phyloP scores from a whole-genome alignment of 2,797 vertebrate genomes.

The Masticophis lateralis region DNA sequence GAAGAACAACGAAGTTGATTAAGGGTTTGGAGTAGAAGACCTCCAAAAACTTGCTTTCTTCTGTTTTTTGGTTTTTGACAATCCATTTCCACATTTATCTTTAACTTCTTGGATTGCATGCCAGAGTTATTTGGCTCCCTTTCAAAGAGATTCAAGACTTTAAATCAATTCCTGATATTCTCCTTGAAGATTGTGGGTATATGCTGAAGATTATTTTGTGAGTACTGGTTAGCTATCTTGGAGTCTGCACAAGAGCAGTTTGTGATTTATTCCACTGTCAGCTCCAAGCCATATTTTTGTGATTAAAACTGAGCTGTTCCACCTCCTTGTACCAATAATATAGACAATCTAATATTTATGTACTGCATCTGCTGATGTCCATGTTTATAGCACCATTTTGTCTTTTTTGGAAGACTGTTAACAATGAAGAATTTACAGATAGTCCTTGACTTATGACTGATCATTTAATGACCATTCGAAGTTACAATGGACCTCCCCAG shows the following conservation, averaged over 20 bases:
- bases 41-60: neutral
- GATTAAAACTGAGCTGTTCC: neutral
- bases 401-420: neutral
- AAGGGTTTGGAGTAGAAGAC: too few relatives aligned
- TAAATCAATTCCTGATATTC: neutral
- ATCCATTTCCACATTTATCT: neutral
- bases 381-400: neutral
- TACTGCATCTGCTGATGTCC: neutral
- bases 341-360: neutral
- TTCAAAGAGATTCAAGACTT: neutral
- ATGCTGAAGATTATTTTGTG: neutral
- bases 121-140: neutral
- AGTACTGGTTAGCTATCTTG: neutral
- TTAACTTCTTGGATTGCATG: neutral
- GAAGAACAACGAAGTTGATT: neutral
- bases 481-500: neutral
- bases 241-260: neutral
- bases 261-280: neutral
- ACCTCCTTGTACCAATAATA: neutral
- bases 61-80: neutral
- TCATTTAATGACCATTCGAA: neutral
- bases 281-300: neutral
- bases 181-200: neutral
- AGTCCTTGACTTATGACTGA: neutral
- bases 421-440: neutral